Percentiles rank a stretch among this genome's conserved stretches.
These are phyloP conservation scores for Palloptera scutellata DNA, from an alignment of 2,888 invertebrate genomes.

Conservation along the genomic window DNA sequence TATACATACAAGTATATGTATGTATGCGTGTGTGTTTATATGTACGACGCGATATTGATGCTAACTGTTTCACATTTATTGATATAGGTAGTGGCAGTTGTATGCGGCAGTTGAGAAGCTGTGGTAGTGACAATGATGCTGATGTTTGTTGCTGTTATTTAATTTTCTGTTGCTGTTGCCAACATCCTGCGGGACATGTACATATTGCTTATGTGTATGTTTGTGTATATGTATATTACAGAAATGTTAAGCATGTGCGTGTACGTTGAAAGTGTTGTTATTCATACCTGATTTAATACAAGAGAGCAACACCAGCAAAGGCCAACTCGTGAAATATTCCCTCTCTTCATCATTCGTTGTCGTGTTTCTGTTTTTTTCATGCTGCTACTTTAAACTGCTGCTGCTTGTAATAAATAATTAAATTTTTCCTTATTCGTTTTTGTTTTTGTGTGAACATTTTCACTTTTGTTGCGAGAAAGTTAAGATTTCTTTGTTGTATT, in stretches of 20 bases:
- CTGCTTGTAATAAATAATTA: no score
- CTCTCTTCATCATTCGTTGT: no score
- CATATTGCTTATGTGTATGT: conserved; percentile 4
- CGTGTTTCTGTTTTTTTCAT: no score
- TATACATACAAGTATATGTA: neutral
- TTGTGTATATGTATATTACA: neutral
- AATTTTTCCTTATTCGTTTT: no score
- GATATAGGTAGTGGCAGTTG: neutral
- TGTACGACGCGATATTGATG: neutral
- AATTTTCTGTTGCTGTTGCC: neutral
- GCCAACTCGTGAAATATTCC: no score
- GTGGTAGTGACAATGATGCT: neutral
- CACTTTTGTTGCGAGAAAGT: no score
- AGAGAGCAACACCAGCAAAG: no score
- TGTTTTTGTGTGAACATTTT: no score
- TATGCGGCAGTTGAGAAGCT: neutral
- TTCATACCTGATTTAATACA: no score
- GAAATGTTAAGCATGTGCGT: neutral
- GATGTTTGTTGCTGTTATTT: neutral
- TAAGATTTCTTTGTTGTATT: no score
- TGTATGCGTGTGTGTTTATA: neutral
- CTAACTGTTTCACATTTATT: neutral
- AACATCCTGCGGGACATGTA: conserved; percentile 6
- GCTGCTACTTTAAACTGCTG: no score
- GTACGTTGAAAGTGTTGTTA: no score